phyloP scores from a whole-genome alignment of 2,888 invertebrate genomes.

The Drosophila aldrichi region DNA sequence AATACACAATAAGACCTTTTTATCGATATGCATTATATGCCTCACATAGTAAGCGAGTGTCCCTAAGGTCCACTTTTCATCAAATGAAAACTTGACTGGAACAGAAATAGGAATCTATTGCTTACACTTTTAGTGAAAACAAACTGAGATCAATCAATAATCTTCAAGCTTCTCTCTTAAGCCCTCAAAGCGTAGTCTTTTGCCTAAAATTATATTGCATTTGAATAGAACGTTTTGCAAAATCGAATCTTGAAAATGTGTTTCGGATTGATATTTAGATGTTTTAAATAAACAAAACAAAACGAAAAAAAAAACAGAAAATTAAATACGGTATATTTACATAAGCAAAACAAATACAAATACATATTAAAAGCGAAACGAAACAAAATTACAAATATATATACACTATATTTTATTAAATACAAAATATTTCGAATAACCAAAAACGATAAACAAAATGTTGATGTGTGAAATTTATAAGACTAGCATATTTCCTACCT shows the following conservation, averaged over 20 bases:
- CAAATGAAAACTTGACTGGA: conserved; percentile 4
- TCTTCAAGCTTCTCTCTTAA: not conserved
- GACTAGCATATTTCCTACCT: conserved; percentile 84
- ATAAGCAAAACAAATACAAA: conserved; percentile 47
- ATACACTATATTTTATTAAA: conserved; percentile 69
- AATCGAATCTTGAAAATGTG: conserved; percentile 54
- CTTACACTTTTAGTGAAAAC: not conserved
- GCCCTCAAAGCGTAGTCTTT: not conserved
- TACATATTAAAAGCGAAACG: conserved; percentile 39
- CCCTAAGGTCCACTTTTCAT: not conserved
- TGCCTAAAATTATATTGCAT: conserved; percentile 9
- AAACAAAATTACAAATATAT: conserved; percentile 27
- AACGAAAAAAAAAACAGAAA: conserved; percentile 10
- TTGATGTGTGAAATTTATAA: conserved; percentile 84
- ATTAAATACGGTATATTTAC: conserved; percentile 54
- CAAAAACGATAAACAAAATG: conserved; percentile 61
- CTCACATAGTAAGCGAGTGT: not conserved
- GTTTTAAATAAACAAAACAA: conserved; percentile 48
- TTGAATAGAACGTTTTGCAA: conserved; percentile 33
- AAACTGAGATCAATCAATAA: not conserved
- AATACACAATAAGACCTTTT: not conserved
- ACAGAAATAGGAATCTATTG: not conserved
- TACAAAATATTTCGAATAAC: conserved; percentile 62
- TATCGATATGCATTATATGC: not conserved
- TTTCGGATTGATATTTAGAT: conserved; percentile 69